Conservation (phyloP, 2,888 invertebrate species). For the Acrobeloides nanus region DNA sequence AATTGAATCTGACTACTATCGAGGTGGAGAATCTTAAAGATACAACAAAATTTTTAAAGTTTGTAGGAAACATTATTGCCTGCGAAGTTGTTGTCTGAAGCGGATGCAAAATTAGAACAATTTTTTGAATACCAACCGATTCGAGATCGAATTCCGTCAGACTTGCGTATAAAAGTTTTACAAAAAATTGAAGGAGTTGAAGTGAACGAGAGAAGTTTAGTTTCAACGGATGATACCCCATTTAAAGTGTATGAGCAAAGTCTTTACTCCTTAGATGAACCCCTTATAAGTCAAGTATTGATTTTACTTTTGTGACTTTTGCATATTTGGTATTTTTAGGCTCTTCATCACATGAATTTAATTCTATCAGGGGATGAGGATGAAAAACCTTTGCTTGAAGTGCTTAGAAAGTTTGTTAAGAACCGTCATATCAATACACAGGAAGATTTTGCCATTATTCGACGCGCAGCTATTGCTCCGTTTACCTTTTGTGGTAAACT, state of each 20-base stretch:
- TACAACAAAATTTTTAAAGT: background rate
- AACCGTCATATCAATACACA: constrained; percentile 8
- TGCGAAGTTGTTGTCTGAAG: constrained; percentile 3
- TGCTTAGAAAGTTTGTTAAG: constrained; percentile 15
- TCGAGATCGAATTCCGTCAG: constrained; percentile 24
- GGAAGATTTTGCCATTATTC: constrained; percentile 3
- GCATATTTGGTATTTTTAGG: constrained; percentile 5
- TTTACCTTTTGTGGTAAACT: constrained; percentile 44
- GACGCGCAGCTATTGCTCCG: constrained; percentile 40
- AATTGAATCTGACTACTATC: constrained; percentile 37
- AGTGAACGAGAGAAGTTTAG: too few relatives aligned
- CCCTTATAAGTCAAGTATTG: constrained; percentile 35
- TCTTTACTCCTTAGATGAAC: constrained; percentile 36
- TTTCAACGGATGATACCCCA: background rate
- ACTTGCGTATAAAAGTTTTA: constrained; percentile 14
- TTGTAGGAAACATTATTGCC: constrained; percentile 16
- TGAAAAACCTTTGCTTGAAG: constrained; percentile 9
- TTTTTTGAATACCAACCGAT: constrained; percentile 25
- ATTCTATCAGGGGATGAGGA: constrained; percentile 18
- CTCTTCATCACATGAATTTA: constrained; percentile 12
- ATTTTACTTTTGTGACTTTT: background rate
- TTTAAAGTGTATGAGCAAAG: constrained; percentile 12
- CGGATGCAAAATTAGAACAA: constrained; percentile 19
- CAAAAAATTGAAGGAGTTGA: constrained; percentile 12
- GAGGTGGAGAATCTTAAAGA: constrained; percentile 20